These are phyloP conservation scores for Oscheius sp. DNA, from an alignment of 2,888 invertebrate species.

Conservation along the genomic window DNA sequence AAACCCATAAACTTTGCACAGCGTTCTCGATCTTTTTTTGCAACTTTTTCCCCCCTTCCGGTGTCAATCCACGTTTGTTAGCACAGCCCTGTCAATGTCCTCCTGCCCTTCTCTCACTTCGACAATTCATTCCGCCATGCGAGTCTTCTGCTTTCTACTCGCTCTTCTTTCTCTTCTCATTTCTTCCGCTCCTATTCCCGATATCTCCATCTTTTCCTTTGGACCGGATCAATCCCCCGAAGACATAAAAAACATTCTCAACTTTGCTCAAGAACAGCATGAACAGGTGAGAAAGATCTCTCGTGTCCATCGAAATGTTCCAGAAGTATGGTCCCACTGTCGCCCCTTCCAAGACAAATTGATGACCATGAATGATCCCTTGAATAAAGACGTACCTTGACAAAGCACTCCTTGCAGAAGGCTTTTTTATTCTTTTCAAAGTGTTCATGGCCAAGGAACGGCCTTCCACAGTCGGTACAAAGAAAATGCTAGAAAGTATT, in stretches of 20 bases:
- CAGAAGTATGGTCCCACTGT: conserved; percentile 16
- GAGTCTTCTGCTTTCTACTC: neutral
- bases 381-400: conserved; percentile 72
- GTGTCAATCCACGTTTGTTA: too few relatives aligned
- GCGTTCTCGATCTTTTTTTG: too few relatives aligned
- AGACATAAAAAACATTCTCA: too few relatives aligned
- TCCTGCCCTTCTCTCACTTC: too few relatives aligned
- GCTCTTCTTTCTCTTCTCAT: neutral
- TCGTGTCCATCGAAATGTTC: neutral
- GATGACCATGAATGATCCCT: too few relatives aligned
- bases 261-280: too few relatives aligned
- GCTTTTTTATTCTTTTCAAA: conserved; percentile 77
- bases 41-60: too few relatives aligned
- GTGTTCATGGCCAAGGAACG: conserved; percentile 90
- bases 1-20: too few relatives aligned
- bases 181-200: neutral
- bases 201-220: neutral
- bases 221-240: too few relatives aligned
- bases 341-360: neutral
- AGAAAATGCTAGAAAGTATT: conserved; percentile 83
- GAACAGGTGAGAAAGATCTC: too few relatives aligned
- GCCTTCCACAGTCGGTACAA: conserved; percentile 93
- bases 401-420: conserved; percentile 87
- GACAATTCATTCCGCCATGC: too few relatives aligned
- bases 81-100: too few relatives aligned